A percentile compares a stretch with the other conserved stretches of the same genome.
Conservation (phyloP, 1,140 invertebrate genomes). For the Xylocopa sonorina region DNA sequence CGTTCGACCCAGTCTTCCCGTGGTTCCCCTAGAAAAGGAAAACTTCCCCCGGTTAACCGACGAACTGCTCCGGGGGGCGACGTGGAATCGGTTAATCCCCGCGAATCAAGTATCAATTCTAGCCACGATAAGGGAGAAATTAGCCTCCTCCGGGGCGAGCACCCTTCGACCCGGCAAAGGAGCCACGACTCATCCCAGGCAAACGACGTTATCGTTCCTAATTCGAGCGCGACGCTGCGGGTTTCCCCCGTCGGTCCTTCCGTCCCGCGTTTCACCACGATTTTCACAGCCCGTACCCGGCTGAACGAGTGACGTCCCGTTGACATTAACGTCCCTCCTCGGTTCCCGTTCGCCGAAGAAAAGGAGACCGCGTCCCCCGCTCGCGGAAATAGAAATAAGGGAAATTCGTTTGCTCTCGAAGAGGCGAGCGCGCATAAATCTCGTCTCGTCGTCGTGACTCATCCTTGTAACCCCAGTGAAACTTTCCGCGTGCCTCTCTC, state of each 20-base stretch:
- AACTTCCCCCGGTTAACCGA: neutral
- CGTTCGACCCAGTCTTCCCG: neutral
- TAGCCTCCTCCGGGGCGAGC: constrained; percentile 6
- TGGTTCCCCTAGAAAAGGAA: neutral
- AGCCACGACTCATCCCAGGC: constrained; percentile 37
- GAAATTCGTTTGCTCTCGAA: constrained; percentile 64
- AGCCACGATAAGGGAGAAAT: constrained; percentile 37
- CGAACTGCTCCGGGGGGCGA: neutral
- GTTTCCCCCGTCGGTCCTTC: constrained; percentile 16
- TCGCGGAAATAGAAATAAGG: constrained; percentile 42
- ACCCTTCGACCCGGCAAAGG: constrained; percentile 12
- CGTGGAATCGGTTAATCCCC: constrained; percentile 29
- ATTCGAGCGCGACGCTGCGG: constrained; percentile 9
- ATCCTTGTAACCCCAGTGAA: constrained; percentile 62
- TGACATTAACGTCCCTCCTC: constrained; percentile 47
- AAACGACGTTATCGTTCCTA: constrained; percentile 57
- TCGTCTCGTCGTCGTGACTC: constrained; percentile 62
- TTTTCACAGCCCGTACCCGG: neutral
- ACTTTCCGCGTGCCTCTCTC: constrained; percentile 54
- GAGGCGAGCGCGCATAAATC: constrained; percentile 67
- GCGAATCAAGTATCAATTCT: constrained; percentile 45
- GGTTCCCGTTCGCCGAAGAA: constrained; percentile 2
- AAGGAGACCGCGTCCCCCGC: neutral
- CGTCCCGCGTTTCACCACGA: neutral
- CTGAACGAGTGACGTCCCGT: constrained; percentile 26